phyloP scores from a whole-genome alignment of 2,113 vertebrate species.

The Taurulus bubalis region DNA sequence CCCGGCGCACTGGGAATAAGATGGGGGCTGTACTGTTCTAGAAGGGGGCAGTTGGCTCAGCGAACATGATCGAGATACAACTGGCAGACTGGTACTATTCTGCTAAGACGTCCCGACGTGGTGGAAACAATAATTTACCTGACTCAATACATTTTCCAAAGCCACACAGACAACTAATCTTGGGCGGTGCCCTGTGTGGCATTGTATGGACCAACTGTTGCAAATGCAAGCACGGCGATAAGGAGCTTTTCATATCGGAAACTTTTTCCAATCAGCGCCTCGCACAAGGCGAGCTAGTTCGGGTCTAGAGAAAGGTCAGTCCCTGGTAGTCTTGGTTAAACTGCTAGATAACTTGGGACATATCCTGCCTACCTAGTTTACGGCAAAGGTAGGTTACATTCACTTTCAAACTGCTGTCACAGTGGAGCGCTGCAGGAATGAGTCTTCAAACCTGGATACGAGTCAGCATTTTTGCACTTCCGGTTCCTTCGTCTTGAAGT shows the following conservation, averaged over 20 bases:
- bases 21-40: background rate
- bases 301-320: background rate
- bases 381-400: background rate
- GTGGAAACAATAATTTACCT: background rate
- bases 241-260: background rate
- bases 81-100: background rate
- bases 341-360: background rate
- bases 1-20: constrained; percentile 37
- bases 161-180: constrained; percentile 1
- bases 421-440: background rate
- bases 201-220: constrained; percentile 6
- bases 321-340: too few relatives aligned
- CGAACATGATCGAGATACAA: background rate
- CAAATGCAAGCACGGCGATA: constrained; percentile 5
- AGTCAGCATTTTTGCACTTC: background rate
- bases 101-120: background rate
- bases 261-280: background rate
- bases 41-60: too few relatives aligned
- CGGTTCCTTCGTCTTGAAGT: background rate
- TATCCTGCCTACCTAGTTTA: background rate
- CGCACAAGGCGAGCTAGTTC: background rate
- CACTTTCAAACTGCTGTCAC: background rate
- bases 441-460: too few relatives aligned
- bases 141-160: background rate
- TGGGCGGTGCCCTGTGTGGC: background rate